Evolutionary conservation across 2,113 vertebrate genomes (phyloP), one percentile per base, ranked within the genome.

Genomic region (Pithys albifrons): DNA sequence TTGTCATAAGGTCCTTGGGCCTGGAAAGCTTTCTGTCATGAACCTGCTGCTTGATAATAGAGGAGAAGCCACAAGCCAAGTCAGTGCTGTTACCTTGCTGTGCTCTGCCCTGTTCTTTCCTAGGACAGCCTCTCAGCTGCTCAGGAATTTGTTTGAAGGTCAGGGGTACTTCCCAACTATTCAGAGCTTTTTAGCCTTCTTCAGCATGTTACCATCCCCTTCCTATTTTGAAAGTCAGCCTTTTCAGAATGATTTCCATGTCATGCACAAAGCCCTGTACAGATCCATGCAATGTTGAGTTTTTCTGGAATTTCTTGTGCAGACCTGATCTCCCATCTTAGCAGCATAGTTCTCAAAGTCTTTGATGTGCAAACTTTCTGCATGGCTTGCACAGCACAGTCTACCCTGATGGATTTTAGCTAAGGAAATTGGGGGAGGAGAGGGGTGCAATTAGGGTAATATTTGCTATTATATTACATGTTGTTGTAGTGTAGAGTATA

Each of bases 311-410:
- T 89, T 86, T 35, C 79, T 75, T 75, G 29, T 46, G 31, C 31
- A 35, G 46, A 86, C 37, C 58, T 54, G 29, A 65, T 74, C 48
- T 67, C 55, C 54, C 71, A 78, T 87, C 70, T 89, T 84, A 46
- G 69, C 62, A 81, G 73, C 83, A 91, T 92, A 89, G 65, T 73
- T 75, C 94, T 80, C 73, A 75, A 52, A 76, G 57, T 62, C 80
- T 89, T 92, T 91, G 92, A 75, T 76, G 73, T 65, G 33, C 88
- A 84, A 37, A n/a, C 65, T 73, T 49, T 31, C 62, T 80, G 70
- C 4, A 3, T 62, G 52, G 57, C 35, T 88, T 77, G 37, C 18
- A 48, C 41, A 51, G 70, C 15, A 45, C 57, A 22, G 37, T 33
- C 74, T 58, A 46, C 20, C 15, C 55, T 64, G 51, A 62, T 35